A percentile compares a stretch with the other conserved stretches of the same genome.
Conservation (phyloP, 2,888 invertebrate species). For the Melieria picta region DNA sequence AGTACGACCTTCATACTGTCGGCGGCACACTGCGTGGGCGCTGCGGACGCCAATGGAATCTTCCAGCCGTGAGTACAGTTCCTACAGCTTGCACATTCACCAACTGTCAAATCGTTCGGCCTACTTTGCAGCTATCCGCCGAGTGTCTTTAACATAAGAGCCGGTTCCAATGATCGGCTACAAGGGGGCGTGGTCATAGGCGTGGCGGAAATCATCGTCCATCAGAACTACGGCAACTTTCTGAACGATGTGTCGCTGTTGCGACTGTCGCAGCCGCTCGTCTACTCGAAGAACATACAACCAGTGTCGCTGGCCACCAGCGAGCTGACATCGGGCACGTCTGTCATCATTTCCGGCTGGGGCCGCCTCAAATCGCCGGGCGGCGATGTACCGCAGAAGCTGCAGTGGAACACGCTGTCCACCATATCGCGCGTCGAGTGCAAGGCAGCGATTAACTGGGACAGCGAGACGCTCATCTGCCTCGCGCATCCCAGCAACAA, state of each 20-base stretch:
- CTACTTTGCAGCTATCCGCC: constrained; percentile 10
- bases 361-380: constrained; percentile 45
- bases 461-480: constrained; percentile 51
- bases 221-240: constrained; percentile 52
- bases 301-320: constrained; percentile 50
- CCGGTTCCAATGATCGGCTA: constrained; percentile 49
- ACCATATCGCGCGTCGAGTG: constrained; percentile 45
- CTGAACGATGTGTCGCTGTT: constrained; percentile 57
- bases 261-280: constrained; percentile 47
- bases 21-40: constrained; percentile 60
- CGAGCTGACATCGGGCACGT: constrained; percentile 46
- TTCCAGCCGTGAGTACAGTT: constrained; percentile 44
- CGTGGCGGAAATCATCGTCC: constrained; percentile 49
- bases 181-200: constrained; percentile 52
- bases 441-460: constrained; percentile 42
- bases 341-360: constrained; percentile 57
- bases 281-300: constrained; percentile 48
- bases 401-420: constrained; percentile 54
- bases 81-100: too few species aligned
- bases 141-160: constrained; percentile 34
- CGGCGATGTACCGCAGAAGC: constrained; percentile 50
- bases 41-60: constrained; percentile 36
- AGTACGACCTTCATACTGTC: constrained; percentile 53
- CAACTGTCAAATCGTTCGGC: background rate
- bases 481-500: constrained; percentile 50